phyloP scores from a whole-genome alignment of 2,113 vertebrate genomes.

The Pangasianodon hypophthalmus region DNA sequence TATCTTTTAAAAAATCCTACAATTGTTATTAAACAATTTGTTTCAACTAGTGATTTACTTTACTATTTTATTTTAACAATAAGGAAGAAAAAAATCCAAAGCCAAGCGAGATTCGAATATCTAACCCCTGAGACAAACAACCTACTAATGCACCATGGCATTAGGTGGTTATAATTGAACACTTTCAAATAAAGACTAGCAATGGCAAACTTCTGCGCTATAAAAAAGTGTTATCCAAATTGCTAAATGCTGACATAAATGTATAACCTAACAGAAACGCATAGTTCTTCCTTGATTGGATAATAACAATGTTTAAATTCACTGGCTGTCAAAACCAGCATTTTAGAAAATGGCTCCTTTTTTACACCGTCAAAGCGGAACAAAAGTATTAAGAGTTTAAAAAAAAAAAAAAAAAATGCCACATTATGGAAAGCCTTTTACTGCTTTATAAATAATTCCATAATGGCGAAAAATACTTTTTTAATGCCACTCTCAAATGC shows the following conservation, averaged over 20 bases:
- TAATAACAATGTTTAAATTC: not conserved
- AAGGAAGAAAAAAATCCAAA: not conserved
- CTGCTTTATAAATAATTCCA: not conserved
- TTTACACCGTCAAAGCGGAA: not conserved
- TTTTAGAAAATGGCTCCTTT: no score
- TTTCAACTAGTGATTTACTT: not conserved
- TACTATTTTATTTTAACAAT: not conserved
- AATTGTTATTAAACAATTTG: not conserved
- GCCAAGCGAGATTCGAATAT: not conserved
- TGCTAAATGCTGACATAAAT: not conserved
- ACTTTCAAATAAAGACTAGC: not conserved
- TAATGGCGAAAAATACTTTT: not conserved
- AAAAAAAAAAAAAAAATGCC: not conserved
- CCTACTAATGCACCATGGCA: not conserved
- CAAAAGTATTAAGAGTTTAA: not conserved
- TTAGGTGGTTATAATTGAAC: no score
- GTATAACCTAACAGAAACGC: not conserved
- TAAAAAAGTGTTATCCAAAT: not conserved
- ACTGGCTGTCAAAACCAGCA: not conserved
- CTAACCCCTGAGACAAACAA: not conserved
- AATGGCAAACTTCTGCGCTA: not conserved
- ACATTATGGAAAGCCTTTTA: not conserved
- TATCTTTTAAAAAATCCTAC: not conserved
- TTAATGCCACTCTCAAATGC: not conserved
- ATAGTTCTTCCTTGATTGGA: not conserved